Base-by-base conservation (phyloP, 1,140 invertebrate genomes). In the Kradibia gibbosae region DNA sequence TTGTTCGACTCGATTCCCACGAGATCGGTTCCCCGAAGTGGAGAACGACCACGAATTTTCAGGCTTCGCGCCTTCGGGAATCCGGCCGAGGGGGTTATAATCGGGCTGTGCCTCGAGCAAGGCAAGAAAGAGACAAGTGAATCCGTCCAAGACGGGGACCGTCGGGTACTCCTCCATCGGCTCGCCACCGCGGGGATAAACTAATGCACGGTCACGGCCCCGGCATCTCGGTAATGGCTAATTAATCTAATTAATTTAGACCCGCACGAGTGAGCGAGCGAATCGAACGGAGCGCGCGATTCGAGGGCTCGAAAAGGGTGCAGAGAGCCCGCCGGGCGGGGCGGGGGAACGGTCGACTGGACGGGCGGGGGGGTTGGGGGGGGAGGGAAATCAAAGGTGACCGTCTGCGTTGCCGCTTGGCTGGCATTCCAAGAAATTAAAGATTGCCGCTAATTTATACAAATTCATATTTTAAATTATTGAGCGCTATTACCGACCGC, bases 201-300 rank as follows among this genome's bases (percentile, higher is more conserved):
- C 28, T 22, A 42, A 34, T 34, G 17, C 10, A 39, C 3, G 28
- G 48, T 20, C 60, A 4, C 5, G 53, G 87, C 89, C 88, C 85
- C 86, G 87, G 89, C 31, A 62, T 50, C 65, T 86, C 75, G 85
- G 87, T 90, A 90, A 91, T 91, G 87, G 88, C 90, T 91, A 91
- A 91, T 91, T 91, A 91, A 91, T 91, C 90, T 87, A 91, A 90
- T 91, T 90, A 91, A 91, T 91, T 89, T 91, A 90, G 87, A 86
- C 87, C 83, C 85, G 87, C 89, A 90, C 88, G 91, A 91, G 91
- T 91, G 90, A 90, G 89, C 90, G 87, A 88, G 83, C 36, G 87
- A 85, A 25, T 62, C 50, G 80, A 79, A 48, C 50, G 15, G 50
- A 20, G 50, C 22, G 50, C 15, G 20, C 50, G 10, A 3, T n/a